Base-by-base conservation (phyloP, 30 jellyfish, hydroid and myxozoan genomes). In the Chrysaora quinquecirrha region DNA sequence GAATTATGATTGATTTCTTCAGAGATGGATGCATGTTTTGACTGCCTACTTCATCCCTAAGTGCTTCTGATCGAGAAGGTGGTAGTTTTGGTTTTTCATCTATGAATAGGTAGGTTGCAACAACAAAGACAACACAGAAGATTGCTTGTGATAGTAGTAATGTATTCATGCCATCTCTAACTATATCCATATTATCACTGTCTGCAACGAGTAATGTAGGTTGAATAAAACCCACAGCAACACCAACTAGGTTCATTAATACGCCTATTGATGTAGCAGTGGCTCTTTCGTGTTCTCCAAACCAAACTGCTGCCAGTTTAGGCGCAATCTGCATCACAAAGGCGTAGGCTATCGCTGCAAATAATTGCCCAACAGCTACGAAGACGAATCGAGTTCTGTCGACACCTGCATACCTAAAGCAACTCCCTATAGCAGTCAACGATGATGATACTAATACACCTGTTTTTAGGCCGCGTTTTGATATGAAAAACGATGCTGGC, bases 251-350 rank as follows among this genome's bases (percentile, higher is more conserved):
- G 48, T 86, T 93, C 96, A 83, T 82, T 63, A 93, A 48, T 11
- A 93, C 95, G 38, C 95, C 94, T 28, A 93, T 75, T 12, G 98
- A 80, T 11, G 98, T 93, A 22, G 97, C 89, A 1, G 88, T 80
- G 10, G 94, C 95, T 48, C 98, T 88, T 70, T 93, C 98, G 32
- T 87, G 70, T 34, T 76, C 96, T 3, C 96, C 95, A 83, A 93
- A 93, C 98, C 98, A 93, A 64, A 81, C 88, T 3, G 96, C 86
- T 0, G 98, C 94, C 2, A 93, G 80, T 74, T 75, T 76, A 1
- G 91, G 93, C 1, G 98, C 97, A 22, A 87, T 82, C 31, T 83
- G 95, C 6, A 93, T 82, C 61, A 93, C 85, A 54, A 85, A 73
- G 32, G 87, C 88, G 1, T 77, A 72, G 0, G 91, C 97, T 4